Percentiles rank a stretch among this genome's conserved stretches.
Evolutionary conservation across 2,113 vertebrate genomes (phyloP).

Genomic region (Acanthochromis polyacanthus): DNA sequence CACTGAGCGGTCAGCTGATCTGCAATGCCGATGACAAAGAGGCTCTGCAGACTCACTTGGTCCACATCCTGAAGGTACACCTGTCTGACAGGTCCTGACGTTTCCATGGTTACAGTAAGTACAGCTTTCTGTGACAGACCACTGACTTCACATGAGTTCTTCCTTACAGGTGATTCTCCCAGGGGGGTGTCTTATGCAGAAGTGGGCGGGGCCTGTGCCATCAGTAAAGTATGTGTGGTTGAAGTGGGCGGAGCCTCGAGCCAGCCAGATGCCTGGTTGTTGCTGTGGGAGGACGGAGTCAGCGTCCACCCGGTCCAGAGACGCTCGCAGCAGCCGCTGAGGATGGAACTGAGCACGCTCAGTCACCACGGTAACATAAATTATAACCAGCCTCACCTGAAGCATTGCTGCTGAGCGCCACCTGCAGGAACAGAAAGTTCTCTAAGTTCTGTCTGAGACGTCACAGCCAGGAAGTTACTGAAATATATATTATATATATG

Average conservation of each 20-base stretch:
- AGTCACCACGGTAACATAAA: conserved; percentile 61
- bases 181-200: conserved; percentile 67
- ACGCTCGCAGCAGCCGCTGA: conserved; percentile 29
- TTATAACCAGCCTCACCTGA: too few species aligned
- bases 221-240: conserved; percentile 71
- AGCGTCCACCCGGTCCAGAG: conserved; percentile 66
- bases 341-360: conserved; percentile 54
- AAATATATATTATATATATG: too few species aligned
- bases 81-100: too few species aligned
- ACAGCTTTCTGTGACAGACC: too few species aligned
- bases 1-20: conserved; percentile 68
- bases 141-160: not conserved
- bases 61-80: conserved; percentile 83
- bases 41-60: conserved; percentile 68
- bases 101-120: too few species aligned
- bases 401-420: too few species aligned
- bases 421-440: too few species aligned
- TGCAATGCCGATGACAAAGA: conserved; percentile 71
- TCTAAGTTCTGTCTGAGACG: too few species aligned
- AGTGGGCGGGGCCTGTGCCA: conserved; percentile 67
- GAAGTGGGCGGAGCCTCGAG: conserved; percentile 50
- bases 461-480: too few species aligned
- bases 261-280: conserved; percentile 74
- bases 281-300: conserved; percentile 72
- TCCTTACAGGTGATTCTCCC: conserved; percentile 80